Evolutionary conservation across 2,797 vertebrate species (phyloP).

Genomic region (Chromis chromis): DNA sequence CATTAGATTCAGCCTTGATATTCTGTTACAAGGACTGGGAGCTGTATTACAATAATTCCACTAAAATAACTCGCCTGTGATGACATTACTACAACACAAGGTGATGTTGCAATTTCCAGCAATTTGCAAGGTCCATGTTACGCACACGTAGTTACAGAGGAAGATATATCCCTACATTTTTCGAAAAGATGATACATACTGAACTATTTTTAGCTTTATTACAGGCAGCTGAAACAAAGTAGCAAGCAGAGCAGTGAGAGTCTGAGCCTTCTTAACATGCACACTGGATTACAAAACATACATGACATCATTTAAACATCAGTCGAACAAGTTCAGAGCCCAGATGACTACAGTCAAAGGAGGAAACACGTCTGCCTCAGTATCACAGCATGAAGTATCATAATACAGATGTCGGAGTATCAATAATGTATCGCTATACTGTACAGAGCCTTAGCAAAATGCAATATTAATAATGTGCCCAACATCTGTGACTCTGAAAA

Average conservation of each 20-base stretch:
- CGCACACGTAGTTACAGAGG: no score
- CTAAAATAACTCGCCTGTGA: not conserved
- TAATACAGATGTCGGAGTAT: constrained; percentile 3
- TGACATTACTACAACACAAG: not conserved
- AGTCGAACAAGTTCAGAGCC: not conserved
- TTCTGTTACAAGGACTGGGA: not conserved
- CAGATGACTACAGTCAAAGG: not conserved
- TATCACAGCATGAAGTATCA: constrained; percentile 1
- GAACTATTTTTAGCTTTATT: not conserved
- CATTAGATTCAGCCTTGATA: not conserved
- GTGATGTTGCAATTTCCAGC: not conserved
- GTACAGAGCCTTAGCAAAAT: not conserved
- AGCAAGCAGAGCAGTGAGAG: not conserved
- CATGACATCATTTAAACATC: not conserved
- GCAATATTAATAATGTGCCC: not conserved
- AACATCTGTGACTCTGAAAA: constrained; percentile 5
- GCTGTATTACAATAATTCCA: constrained; percentile 1
- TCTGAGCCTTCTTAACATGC: not conserved
- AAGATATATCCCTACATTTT: not conserved
- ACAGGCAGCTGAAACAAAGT: not conserved
- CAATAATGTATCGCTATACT: not conserved
- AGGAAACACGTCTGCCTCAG: not conserved
- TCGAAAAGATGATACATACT: not conserved
- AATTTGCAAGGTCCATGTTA: no score
- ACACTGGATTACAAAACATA: not conserved